Evolutionary conservation across 2,797 vertebrate species (phyloP), one percentile per base, ranked within the genome.

Genomic region (Falco peregrinus): DNA sequence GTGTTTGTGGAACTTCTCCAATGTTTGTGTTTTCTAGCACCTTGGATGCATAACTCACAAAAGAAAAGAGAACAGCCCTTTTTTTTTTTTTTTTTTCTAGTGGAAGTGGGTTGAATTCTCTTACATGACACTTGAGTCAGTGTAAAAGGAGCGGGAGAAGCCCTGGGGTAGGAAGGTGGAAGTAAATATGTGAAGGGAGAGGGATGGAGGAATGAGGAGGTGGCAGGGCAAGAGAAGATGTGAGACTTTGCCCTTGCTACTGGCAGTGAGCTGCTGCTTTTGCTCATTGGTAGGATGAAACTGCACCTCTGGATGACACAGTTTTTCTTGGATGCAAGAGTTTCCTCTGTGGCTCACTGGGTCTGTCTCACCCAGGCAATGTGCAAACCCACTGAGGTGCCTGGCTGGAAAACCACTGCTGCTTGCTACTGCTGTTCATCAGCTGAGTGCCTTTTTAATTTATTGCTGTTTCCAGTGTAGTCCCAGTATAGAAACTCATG

Each of bases 261-360:
- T 70, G 35, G 24, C 28, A n/a, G 18, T 31, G 26, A 48, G 56
- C n/a, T 35, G 31, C 26, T 64, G 51, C 28, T 56, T 79, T 70
- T 60, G 16, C 41, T 64, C 10, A 2, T 0, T 28, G 21, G 18
- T 17, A 20, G 47, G n/a, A 47, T 37, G 41, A 50, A 50, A 19
- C 35, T 54, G 3, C 25, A 25, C 15, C 25, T 21, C 35, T 37
- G 47, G 24, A 50, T 41, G n/a, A 26, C 21, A 18, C 2, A 21
- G 9, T 39, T 63, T 64, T n/a, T 8, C 37, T 14, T 6, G 3
- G 14, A 24, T 41, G 59, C 43, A 7, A 37, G 61, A 13, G 7
- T 48, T 59, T 75, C 26, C 21, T 14, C 20, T 43, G 26, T 1
- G 3, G 13, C 18, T 71, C 10, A 7, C 3, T 1, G 1, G 10